These are phyloP conservation scores for Agapornis canus DNA, from an alignment of 2,797 vertebrate genomes.

Conservation along the genomic window DNA sequence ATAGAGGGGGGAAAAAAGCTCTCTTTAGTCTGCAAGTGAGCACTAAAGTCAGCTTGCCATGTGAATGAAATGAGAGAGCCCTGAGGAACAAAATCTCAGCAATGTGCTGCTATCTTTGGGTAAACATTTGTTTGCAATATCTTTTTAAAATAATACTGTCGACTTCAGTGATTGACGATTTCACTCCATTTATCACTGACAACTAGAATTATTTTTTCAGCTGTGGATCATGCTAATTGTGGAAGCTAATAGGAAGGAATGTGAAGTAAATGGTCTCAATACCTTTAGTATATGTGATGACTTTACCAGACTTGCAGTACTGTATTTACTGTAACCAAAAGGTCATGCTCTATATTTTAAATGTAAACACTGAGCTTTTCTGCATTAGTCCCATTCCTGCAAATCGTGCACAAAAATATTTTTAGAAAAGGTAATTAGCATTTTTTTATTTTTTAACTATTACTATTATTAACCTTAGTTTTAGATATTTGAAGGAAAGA, in stretches of 20 bases:
- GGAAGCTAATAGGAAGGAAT: conserved; percentile 76
- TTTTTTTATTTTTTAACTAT: background rate
- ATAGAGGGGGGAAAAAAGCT: background rate
- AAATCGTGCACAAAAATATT: background rate
- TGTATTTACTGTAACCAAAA: conserved; percentile 76
- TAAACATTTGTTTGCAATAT: conserved; percentile 76
- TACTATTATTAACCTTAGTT: background rate
- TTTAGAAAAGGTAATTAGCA: background rate
- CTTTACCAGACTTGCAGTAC: conserved; percentile 77
- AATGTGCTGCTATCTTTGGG: conserved; percentile 51
- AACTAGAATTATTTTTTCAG: conserved; percentile 78
- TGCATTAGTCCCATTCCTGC: conserved; percentile 8
- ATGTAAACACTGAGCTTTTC: conserved; percentile 1
- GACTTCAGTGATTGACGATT: conserved; percentile 64
- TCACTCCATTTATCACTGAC: conserved; percentile 74
- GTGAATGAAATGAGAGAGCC: background rate
- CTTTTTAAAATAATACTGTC: conserved; percentile 68
- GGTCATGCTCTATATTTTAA: conserved; percentile 46
- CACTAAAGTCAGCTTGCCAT: background rate
- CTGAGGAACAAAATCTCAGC: background rate
- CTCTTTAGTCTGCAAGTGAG: background rate
- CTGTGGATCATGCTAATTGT: conserved; percentile 80
- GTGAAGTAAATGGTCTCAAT: conserved; percentile 70
- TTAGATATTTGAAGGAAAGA: background rate
- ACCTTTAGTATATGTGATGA: conserved; percentile 70